phyloP scores from a whole-genome alignment of 2,797 vertebrate species.

The Manis javanica region DNA sequence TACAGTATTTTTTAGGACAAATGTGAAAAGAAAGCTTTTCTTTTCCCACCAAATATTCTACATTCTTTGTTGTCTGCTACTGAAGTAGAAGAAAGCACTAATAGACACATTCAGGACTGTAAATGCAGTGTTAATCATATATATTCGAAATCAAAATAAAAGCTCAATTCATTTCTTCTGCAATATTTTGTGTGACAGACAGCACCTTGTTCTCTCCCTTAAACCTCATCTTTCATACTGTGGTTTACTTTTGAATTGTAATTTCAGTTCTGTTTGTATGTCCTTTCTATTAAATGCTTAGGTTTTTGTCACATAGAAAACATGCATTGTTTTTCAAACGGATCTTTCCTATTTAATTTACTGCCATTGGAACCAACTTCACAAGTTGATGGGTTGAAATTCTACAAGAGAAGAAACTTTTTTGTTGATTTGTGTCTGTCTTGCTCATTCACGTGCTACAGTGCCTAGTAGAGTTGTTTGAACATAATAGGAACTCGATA shows the following conservation, averaged over 20 bases:
- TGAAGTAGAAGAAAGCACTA: background rate
- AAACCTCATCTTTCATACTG: background rate
- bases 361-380: background rate
- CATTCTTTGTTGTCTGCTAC: background rate
- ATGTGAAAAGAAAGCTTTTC: background rate
- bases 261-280: background rate
- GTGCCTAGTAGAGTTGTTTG: background rate
- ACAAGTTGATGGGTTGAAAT: background rate
- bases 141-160: background rate
- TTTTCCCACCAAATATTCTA: background rate
- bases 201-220: background rate
- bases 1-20: background rate
- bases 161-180: background rate
- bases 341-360: background rate
- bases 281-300: background rate
- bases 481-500: background rate
- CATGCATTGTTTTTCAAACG: background rate
- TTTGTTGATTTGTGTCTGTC: background rate
- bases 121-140: background rate
- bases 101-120: fast-evolving
- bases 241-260: background rate
- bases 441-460: background rate
- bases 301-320: background rate
- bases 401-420: background rate
- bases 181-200: fast-evolving